phyloP scores from a whole-genome alignment of 2,888 invertebrate species.

The Clivina fossor region DNA sequence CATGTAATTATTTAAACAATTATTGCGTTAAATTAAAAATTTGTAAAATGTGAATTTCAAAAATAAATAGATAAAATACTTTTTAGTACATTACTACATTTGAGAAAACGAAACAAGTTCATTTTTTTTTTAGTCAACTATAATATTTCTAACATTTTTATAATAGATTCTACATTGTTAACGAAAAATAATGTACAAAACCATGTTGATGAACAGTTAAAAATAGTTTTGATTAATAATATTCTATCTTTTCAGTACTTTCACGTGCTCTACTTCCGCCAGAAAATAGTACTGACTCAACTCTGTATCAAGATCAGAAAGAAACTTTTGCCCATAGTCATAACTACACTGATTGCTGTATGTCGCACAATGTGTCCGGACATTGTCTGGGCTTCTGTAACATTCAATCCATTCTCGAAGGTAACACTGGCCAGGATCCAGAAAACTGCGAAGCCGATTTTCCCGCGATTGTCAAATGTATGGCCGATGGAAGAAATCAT shows the following conservation, averaged over 20 bases:
- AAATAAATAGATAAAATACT: too few relatives aligned
- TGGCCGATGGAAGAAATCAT: constrained; percentile 82
- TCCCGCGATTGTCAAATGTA: constrained; percentile 75
- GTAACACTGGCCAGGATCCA: constrained; percentile 58
- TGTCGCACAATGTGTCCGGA: constrained; percentile 67
- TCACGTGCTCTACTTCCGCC: constrained; percentile 65
- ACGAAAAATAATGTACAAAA: too few relatives aligned
- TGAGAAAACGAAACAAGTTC: too few relatives aligned
- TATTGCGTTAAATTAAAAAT: too few relatives aligned
- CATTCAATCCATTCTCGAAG: constrained; percentile 61
- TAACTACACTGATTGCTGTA: constrained; percentile 81
- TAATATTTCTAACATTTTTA: too few relatives aligned
- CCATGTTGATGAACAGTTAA: too few relatives aligned
- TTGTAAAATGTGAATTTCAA: too few relatives aligned
- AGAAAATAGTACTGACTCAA: constrained; percentile 57
- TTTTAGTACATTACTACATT: too few relatives aligned
- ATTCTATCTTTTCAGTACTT: constrained; percentile 62
- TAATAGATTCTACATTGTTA: too few relatives aligned
- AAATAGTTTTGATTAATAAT: too few relatives aligned
- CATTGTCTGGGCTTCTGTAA: constrained; percentile 81
- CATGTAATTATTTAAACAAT: too few relatives aligned
- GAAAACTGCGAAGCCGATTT: constrained; percentile 81
- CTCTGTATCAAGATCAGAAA: constrained; percentile 47
- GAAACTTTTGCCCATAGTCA: constrained; percentile 58
- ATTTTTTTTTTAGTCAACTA: too few relatives aligned